phyloP scores from a whole-genome alignment of 2,888 invertebrate genomes.

The Tanytarsus gracilentus region DNA sequence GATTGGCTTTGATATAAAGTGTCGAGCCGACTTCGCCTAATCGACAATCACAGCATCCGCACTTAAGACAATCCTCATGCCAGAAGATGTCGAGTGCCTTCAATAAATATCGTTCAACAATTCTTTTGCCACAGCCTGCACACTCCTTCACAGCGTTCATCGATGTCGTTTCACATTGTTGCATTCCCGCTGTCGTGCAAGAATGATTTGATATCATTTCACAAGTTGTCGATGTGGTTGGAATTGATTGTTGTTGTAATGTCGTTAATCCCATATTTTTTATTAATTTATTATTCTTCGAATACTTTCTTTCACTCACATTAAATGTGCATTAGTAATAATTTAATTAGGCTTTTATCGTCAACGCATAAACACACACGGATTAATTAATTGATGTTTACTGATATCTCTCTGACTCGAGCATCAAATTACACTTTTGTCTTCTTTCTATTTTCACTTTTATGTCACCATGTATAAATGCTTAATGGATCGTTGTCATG shows the following conservation, averaged over 20 bases:
- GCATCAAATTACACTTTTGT: conserved; percentile 21
- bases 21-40: conserved; percentile 90
- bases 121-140: conserved; percentile 38
- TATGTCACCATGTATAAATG: neutral
- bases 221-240: neutral
- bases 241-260: conserved; percentile 3
- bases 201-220: conserved; percentile 12
- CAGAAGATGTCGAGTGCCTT: conserved; percentile 83
- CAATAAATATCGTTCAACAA: conserved; percentile 71
- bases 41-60: conserved; percentile 85
- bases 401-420: too few species aligned
- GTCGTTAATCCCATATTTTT: conserved; percentile 19
- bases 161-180: conserved; percentile 19
- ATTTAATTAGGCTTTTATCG: neutral
- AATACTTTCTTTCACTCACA: neutral
- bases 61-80: conserved; percentile 91
- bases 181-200: conserved; percentile 5
- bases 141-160: conserved; percentile 25
- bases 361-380: neutral
- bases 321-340: neutral
- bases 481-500: too few species aligned
- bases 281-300: neutral
- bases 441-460: neutral
- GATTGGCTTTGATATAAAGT: conserved; percentile 81
- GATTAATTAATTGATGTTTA: conserved; percentile 23